Conservation (phyloP, 2,113 vertebrate genomes). For the Clarias magur region DNA sequence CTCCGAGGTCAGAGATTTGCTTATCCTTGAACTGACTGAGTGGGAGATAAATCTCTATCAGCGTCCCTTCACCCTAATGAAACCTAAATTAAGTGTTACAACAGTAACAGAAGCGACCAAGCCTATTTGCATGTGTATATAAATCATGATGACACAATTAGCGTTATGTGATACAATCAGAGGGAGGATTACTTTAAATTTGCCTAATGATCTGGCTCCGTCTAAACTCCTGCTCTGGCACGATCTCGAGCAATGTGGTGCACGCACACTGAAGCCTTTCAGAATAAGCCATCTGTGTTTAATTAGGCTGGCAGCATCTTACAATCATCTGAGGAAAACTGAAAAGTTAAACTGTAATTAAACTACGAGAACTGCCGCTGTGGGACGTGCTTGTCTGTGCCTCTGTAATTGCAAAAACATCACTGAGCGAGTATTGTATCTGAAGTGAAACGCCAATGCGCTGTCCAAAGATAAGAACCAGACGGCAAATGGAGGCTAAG, state of each 20-base stretch:
- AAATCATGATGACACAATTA: conserved; percentile 67
- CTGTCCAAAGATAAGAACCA: conserved; percentile 21
- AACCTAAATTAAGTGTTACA: conserved; percentile 52
- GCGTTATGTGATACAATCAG: conserved; percentile 68
- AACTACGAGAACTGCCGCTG: conserved; percentile 67
- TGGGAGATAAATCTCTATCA: conserved; percentile 48
- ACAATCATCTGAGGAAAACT: conserved; percentile 73
- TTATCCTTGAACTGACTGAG: conserved; percentile 46
- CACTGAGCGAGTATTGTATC: conserved; percentile 68
- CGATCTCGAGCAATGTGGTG: conserved; percentile 56
- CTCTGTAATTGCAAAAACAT: conserved; percentile 69
- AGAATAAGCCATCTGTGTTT: conserved; percentile 74
- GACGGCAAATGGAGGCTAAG: not conserved
- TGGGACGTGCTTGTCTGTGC: conserved; percentile 64
- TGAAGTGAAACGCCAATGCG: conserved; percentile 59
- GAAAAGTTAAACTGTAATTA: conserved; percentile 76
- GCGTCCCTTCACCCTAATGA: conserved; percentile 54
- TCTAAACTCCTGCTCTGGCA: conserved; percentile 67
- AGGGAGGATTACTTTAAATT: conserved; percentile 62
- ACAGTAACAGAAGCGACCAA: conserved; percentile 55
- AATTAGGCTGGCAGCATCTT: conserved; percentile 76
- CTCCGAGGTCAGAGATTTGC: conserved; percentile 34
- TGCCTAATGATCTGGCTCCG: conserved; percentile 64
- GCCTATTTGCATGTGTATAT: conserved; percentile 56
- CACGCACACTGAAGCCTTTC: conserved; percentile 55